Base-by-base conservation (phyloP, 2,888 invertebrate species). In the Sesia apiformis region DNA sequence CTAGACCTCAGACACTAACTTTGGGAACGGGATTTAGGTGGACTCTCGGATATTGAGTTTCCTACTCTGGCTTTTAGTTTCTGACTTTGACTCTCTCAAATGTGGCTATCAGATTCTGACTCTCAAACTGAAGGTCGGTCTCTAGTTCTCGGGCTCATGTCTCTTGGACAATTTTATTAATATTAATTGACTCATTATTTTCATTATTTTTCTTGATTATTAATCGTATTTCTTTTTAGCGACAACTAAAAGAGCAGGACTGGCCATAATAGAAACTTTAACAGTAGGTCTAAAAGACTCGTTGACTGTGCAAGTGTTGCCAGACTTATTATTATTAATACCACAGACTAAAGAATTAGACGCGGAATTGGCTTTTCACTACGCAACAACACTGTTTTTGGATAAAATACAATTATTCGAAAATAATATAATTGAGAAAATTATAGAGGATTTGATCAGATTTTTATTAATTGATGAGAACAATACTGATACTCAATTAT, bases 351-450 rank as follows among this genome's bases (percentile, higher is more conserved):
- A 58, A 40, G 67, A 70, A 54, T 55, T 58, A 0, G 56, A 60
- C 5, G 55, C 64, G 0, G 61, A 60, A 49, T 50, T 49, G 0
- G 59, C 69, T 2, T 78, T 77, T 53, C 66, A 73, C 39, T 58
- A 49, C 0, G 67, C 76, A 3, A 53, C 67, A 0, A 62, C 69
- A 3, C 55, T 72, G 1, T 75, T 72, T 6, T 43, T 65, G 0
- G 75, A 80, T 3, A 81, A 76, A 63, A 66, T 75, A 3, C 72
- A 71, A 4, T 40, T 83, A 0, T 82, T 75, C 39, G 60, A 66
- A 0, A 53, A 60, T 0, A 46, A 55, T 0, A 52, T 51, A 4
- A 8, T 74, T 0, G 55, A 62, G n/a, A 43, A 60, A 3, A 55
- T 68, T 0, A 51, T 61, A 0, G 4, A 54, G 2, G 55, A 60